phyloP scores from a whole-genome alignment of 2,797 vertebrate genomes.

The Sphaeramia orbicularis region DNA sequence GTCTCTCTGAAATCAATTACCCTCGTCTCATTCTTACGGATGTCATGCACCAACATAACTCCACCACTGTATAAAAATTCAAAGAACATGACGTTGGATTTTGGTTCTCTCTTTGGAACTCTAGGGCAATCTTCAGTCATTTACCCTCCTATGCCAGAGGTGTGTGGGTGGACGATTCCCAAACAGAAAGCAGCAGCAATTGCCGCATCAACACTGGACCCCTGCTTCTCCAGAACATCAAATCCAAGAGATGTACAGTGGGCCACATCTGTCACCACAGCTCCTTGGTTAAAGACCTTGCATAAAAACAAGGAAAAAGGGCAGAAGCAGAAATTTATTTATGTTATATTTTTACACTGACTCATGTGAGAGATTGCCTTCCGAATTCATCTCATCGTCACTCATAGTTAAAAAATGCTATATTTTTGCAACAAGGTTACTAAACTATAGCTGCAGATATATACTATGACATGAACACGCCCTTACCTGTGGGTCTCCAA shows the following conservation, averaged over 20 bases:
- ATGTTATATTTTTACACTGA: not conserved
- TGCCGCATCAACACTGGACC: constrained; percentile 96
- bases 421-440: constrained; percentile 6
- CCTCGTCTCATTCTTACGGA: constrained; percentile 92
- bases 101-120: not conserved
- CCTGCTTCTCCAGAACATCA: constrained; percentile 88
- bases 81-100: constrained; percentile 10
- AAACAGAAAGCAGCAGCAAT: constrained; percentile 92
- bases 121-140: constrained; percentile 45
- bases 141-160: constrained; percentile 96
- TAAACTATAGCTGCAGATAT: not conserved
- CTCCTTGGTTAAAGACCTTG: constrained; percentile 93
- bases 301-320: not conserved
- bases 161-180: constrained; percentile 94
- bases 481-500: constrained; percentile 93
- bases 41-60: constrained; percentile 97
- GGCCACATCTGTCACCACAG: constrained; percentile 93
- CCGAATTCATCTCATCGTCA: constrained; percentile 22
- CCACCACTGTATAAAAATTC: constrained; percentile 87
- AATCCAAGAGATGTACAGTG: constrained; percentile 93
- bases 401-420: not conserved
- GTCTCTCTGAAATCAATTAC: constrained; percentile 97
- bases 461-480: constrained; percentile 11
- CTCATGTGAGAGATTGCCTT: not conserved
- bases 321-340: not conserved